phyloP scores from a whole-genome alignment of 2,797 vertebrate species.

The Sarcoramphus papa region DNA sequence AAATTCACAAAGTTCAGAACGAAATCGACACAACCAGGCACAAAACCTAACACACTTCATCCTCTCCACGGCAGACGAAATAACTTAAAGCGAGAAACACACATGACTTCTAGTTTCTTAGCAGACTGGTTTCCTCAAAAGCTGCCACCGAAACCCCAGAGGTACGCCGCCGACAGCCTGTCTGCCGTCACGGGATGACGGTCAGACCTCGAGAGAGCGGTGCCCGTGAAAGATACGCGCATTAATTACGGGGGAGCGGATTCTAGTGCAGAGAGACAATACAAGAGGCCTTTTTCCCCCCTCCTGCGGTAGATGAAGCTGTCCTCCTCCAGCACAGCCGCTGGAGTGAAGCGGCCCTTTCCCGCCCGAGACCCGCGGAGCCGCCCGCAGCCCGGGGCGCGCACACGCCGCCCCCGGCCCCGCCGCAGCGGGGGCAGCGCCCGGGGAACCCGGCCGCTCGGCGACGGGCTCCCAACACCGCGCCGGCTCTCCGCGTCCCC shows the following conservation, averaged over 20 bases:
- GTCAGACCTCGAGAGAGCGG: background rate
- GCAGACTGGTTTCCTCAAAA: background rate
- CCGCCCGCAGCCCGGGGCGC: background rate
- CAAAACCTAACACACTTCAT: fast-evolving
- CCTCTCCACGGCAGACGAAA: background rate
- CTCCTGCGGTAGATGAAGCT: fast-evolving
- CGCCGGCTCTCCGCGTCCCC: background rate
- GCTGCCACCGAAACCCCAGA: too few relatives aligned
- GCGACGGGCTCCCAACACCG: background rate
- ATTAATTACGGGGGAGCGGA: background rate
- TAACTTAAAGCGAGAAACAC: fast-evolving
- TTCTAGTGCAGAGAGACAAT: fast-evolving
- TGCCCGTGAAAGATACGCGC: fast-evolving
- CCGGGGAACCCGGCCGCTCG: background rate
- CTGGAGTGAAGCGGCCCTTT: background rate
- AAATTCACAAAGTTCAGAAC: fast-evolving
- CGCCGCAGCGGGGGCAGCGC: background rate
- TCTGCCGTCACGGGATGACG: background rate
- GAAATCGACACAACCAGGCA: background rate
- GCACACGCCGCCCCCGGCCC: background rate
- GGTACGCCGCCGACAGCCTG: background rate
- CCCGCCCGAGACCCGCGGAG: too few relatives aligned
- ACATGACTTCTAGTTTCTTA: fast-evolving
- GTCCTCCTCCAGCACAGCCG: background rate
- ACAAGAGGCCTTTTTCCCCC: fast-evolving